Base-by-base conservation (phyloP, 2,888 invertebrate genomes). In the Lagria hirta region DNA sequence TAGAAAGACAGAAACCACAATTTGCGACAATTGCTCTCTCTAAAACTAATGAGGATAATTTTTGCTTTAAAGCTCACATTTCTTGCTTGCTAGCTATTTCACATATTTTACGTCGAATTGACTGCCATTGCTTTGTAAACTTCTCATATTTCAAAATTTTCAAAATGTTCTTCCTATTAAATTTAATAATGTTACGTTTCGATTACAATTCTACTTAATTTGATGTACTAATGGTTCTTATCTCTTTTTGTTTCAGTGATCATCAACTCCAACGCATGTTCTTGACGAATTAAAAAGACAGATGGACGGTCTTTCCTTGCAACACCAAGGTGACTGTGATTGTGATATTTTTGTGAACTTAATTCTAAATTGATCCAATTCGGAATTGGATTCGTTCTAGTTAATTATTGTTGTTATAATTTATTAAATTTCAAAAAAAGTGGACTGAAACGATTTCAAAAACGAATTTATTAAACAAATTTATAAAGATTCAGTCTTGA, bases 291-390 rank as follows among this genome's bases (percentile, higher is more conserved):
- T 57, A 40, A 40, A 48, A 21, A 26, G 13, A 28, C 20, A 43
- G 45, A 45, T 50, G 49, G 43, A 54, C 45, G 45, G 54, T 48
- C 46, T 28, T 27, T 38, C 38, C 34, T 38, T 35, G 34, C 17
- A n/a, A 43, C 51, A 52, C 33, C 48, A 50, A 58, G 55, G 55
- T 50, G 58, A 55, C 58, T 57, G 59, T 62, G 64, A 61, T 58
- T 66, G 66, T 68, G 68, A 66, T 66, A 68, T 65, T 66, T 60
- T 62, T 61, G 61, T 63, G 64, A 62, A 63, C 55, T 47, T 60
- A 61, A n/a, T 62, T 62, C 61, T 61, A 63, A 62, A 60, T 54
- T 49, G 51, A 43, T 48, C 44, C 42, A 35, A 46, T 40, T 46
- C 26, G 8, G 36, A 35, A 41, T 18, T n/a, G 34, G 43, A 23